These are phyloP conservation scores for Ametastegia equiseti DNA, from an alignment of 2,888 invertebrate genomes.

Conservation along the genomic window DNA sequence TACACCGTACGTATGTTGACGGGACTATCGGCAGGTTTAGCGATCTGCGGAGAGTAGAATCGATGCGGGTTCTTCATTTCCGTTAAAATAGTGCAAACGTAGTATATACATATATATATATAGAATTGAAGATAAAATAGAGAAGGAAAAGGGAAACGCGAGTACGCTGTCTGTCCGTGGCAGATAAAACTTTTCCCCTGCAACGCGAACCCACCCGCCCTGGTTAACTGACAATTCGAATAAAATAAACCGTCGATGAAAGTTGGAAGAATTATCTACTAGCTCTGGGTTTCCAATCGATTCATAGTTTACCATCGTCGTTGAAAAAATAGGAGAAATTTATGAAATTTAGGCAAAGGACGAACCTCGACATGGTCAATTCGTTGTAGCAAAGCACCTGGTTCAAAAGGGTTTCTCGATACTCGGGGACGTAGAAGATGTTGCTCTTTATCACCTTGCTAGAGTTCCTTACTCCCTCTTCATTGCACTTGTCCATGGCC, in stretches of 20 bases:
- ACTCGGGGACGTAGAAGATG: conserved; percentile 95
- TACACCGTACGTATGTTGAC: neutral
- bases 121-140: neutral
- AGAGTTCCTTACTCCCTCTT: conserved; percentile 85
- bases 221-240: neutral
- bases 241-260: neutral
- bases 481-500: conserved; percentile 88
- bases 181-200: conserved; percentile 69
- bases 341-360: conserved; percentile 55
- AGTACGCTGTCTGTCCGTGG: conserved; percentile 59
- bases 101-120: conserved; percentile 25
- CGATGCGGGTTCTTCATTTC: conserved; percentile 70
- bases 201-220: conserved; percentile 63
- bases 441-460: conserved; percentile 93
- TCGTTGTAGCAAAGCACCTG: conserved; percentile 91
- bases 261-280: neutral
- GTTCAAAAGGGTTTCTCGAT: conserved; percentile 91
- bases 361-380: conserved; percentile 89
- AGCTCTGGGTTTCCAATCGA: neutral
- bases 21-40: no score
- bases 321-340: no score
- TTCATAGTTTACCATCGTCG: neutral
- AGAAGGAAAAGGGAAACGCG: conserved; percentile 44
- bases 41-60: conserved; percentile 51
- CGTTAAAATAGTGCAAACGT: neutral